These are phyloP conservation scores for Sclerodermus sp. DNA, from an alignment of 2,888 invertebrate species.

Conservation along the genomic window DNA sequence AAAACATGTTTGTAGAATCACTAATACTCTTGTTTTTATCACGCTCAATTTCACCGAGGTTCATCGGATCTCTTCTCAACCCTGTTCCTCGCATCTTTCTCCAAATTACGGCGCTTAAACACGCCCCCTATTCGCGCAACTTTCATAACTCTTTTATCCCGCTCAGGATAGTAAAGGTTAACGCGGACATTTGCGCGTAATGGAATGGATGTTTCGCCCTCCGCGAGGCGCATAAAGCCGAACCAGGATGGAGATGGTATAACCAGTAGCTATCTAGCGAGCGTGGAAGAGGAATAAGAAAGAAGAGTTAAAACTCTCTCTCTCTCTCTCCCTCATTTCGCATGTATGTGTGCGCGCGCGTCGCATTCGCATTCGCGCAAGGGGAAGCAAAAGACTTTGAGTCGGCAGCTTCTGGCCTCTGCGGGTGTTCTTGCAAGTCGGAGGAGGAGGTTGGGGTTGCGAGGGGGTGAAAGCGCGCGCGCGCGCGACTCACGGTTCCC, in stretches of 20 bases:
- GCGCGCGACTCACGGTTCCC: constrained; percentile 37
- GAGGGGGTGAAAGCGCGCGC: constrained; percentile 13
- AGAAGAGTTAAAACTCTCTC: too few relatives aligned
- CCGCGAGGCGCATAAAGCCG: constrained; percentile 7
- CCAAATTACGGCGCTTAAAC: constrained; percentile 1
- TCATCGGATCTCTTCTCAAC: too few relatives aligned
- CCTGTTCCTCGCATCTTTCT: neutral
- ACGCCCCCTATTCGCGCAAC: constrained; percentile 8
- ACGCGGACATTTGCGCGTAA: constrained; percentile 42
- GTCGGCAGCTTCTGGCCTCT: too few relatives aligned
- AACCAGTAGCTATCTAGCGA: too few relatives aligned
- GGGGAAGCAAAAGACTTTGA: too few relatives aligned
- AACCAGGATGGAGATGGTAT: neutral
- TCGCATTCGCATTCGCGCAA: too few relatives aligned
- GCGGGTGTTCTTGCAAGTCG: neutral
- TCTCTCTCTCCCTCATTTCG: too few relatives aligned
- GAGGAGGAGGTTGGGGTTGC: neutral
- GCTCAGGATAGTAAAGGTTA: constrained; percentile 33
- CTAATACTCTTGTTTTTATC: constrained; percentile 17
- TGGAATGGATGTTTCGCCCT: constrained; percentile 37
- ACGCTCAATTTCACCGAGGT: neutral
- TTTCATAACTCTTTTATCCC: constrained; percentile 22
- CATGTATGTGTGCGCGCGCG: too few relatives aligned
- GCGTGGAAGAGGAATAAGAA: neutral
- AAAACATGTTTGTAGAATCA: constrained; percentile 63